Evolutionary conservation across 2,113 vertebrate genomes (phyloP).

Genomic region (Leptobrachium ailaonicum): DNA sequence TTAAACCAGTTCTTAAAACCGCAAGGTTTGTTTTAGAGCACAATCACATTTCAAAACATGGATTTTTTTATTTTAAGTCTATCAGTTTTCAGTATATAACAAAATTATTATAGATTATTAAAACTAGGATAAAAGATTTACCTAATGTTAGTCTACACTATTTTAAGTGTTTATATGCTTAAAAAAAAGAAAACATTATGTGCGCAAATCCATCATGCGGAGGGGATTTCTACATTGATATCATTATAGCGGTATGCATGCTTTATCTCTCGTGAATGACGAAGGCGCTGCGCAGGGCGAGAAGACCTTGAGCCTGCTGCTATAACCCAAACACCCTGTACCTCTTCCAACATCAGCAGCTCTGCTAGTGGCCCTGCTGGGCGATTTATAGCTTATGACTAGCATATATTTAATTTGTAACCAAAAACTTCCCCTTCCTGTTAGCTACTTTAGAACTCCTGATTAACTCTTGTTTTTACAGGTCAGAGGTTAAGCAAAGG

Average conservation of each 20-base stretch:
- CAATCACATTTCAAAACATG: no score
- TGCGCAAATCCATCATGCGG: no score
- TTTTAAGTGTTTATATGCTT: no score
- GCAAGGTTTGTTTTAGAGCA: no score
- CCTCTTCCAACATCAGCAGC: slow-evolving; percentile 73
- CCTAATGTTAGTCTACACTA: no score
- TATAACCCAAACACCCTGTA: slow-evolving; percentile 72
- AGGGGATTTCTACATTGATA: not conserved
- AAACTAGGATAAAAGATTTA: no score
- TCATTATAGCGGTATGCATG: not conserved
- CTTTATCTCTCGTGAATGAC: slow-evolving; percentile 36
- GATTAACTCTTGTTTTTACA: slow-evolving; percentile 81
- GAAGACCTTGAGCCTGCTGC: slow-evolving; percentile 65
- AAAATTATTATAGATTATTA: no score
- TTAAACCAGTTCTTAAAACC: no score
- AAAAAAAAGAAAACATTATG: no score
- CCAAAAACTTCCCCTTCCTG: slow-evolving; percentile 96
- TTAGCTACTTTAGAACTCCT: slow-evolving; percentile 82
- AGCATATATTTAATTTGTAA: slow-evolving; percentile 98
- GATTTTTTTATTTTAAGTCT: no score
- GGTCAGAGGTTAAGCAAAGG: slow-evolving; percentile 99
- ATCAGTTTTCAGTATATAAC: no score
- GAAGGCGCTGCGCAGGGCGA: slow-evolving; percentile 46
- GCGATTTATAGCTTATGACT: slow-evolving; percentile 93
- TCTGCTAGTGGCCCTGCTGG: slow-evolving; percentile 69